Conservation (phyloP, 2,113 vertebrate genomes). For the Chunga burmeisteri region DNA sequence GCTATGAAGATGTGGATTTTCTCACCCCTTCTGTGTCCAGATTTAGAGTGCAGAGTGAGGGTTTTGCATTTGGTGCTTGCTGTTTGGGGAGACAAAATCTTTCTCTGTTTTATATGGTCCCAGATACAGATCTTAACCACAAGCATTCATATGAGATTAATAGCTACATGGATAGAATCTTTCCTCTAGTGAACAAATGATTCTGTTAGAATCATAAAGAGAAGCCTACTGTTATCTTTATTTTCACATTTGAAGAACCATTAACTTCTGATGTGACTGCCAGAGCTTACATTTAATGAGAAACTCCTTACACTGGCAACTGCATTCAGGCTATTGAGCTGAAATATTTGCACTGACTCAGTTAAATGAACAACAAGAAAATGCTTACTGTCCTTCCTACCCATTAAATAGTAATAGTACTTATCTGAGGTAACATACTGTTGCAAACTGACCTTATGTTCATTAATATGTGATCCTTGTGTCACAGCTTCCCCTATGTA, state of each 20-base stretch:
- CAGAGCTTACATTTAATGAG: background rate
- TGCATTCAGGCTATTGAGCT: background rate
- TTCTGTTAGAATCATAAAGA: background rate
- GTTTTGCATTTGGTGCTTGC: background rate
- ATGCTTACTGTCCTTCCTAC: background rate
- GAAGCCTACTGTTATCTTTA: background rate
- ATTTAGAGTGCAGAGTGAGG: background rate
- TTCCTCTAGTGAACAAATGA: background rate
- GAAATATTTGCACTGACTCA: constrained; percentile 4
- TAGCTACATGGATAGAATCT: background rate
- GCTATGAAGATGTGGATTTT: background rate
- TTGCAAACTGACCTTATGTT: background rate
- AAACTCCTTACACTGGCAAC: constrained; percentile 4
- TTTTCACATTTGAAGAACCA: constrained; percentile 24
- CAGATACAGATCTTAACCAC: background rate
- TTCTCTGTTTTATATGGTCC: background rate
- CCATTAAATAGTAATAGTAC: background rate
- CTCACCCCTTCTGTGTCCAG: background rate
- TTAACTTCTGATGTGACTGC: constrained; percentile 15
- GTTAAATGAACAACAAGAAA: background rate
- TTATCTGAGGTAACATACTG: background rate
- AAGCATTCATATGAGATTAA: background rate
- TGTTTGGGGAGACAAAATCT: background rate
- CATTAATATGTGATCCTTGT: background rate
- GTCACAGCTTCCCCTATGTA: background rate